Conservation (phyloP, 2,797 vertebrate genomes). For the Botia kubotai region DNA sequence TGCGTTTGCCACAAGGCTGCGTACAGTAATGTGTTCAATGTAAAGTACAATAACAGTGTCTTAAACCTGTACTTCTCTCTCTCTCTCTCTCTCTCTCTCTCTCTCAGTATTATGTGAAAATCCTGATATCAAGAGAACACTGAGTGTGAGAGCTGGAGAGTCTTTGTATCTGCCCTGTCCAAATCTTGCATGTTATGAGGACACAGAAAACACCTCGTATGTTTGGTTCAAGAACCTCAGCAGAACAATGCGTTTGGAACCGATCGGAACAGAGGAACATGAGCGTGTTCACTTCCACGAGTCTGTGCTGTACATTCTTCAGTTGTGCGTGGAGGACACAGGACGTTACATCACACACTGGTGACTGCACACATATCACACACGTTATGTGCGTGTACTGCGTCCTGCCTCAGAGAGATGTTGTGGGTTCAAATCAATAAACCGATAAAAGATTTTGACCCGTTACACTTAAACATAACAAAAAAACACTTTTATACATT, state of each 20-base stretch:
- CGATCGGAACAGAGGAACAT: slow-evolving; percentile 36
- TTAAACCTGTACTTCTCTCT: background rate
- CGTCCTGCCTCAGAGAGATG: no score
- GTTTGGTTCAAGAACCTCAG: slow-evolving; percentile 34
- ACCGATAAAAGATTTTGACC: no score
- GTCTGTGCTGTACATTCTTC: slow-evolving; percentile 37
- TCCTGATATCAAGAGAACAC: accelerated
- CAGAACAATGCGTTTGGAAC: background rate
- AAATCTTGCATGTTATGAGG: accelerated
- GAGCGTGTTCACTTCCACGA: slow-evolving; percentile 40
- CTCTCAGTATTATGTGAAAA: slow-evolving; percentile 19
- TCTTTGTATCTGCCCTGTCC: slow-evolving; percentile 7
- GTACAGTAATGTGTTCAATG: no score
- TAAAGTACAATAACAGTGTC: no score
- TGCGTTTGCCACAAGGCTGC: no score
- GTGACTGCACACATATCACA: slow-evolving; percentile 23
- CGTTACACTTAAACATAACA: no score
- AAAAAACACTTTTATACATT: no score
- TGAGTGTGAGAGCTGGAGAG: slow-evolving; percentile 23
- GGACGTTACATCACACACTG: slow-evolving; percentile 44
- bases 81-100: background rate
- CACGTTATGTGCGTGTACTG: no score
- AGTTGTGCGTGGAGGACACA: slow-evolving; percentile 29
- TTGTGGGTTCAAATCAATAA: no score
- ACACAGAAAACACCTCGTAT: background rate